A percentile compares a stretch with the other conserved stretches of the same genome.
Conservation (phyloP, 2,113 vertebrate species). For the Argyrosomus japonicus region DNA sequence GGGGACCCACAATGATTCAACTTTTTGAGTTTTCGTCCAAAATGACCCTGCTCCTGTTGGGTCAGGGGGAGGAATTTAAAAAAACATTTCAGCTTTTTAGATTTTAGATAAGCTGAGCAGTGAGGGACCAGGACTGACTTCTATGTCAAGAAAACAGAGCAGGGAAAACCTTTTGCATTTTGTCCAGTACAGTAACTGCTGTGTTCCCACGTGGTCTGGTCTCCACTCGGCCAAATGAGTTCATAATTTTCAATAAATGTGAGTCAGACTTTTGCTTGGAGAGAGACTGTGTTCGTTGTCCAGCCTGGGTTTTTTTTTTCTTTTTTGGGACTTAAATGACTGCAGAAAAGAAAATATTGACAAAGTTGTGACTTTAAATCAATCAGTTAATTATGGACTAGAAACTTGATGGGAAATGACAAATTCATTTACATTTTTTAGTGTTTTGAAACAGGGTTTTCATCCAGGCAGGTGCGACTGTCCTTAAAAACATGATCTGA, state of each 20-base stretch:
- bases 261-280: not conserved
- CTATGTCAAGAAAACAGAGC: not conserved
- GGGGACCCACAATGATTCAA: not conserved
- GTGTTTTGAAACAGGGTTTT: not conserved
- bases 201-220: not conserved
- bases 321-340: not conserved
- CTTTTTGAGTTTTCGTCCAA: not conserved
- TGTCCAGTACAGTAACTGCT: not conserved
- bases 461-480: not conserved
- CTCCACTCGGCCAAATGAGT: not conserved
- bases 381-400: not conserved
- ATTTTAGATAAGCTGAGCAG: not conserved
- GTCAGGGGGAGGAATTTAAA: not conserved
- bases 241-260: not conserved
- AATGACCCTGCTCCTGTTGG: not conserved
- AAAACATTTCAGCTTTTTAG: not conserved
- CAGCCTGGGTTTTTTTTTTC: not conserved
- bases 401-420: not conserved
- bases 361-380: not conserved
- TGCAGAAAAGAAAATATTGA: not conserved
- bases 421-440: too few relatives aligned
- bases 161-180: slow-evolving; percentile 4
- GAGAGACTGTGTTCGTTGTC: not conserved
- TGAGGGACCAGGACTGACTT: slow-evolving; percentile 6
- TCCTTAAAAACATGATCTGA: not conserved